phyloP scores from a whole-genome alignment of 2,113 vertebrate genomes.

The Raja brachyura region DNA sequence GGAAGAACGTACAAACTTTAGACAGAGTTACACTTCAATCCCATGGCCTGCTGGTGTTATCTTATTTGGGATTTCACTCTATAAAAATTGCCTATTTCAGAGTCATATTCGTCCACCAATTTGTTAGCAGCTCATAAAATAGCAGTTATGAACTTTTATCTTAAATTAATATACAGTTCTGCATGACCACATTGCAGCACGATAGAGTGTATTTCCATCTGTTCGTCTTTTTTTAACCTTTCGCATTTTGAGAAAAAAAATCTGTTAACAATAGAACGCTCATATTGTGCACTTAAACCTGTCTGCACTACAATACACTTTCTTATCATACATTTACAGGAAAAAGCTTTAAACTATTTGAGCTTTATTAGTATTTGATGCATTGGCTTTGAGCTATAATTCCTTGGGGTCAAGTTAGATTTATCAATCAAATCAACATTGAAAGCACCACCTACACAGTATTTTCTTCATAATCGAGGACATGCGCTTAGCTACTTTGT shows the following conservation, averaged over 20 bases:
- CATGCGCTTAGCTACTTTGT: background rate
- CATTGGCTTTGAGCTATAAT: constrained; percentile 13
- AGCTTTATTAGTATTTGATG: background rate
- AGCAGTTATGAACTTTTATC: background rate
- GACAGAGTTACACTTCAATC: background rate
- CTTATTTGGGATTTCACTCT: background rate
- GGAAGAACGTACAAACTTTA: no score
- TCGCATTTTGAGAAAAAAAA: constrained; percentile 8
- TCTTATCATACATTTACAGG: background rate
- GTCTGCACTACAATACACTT: background rate
- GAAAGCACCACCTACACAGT: background rate
- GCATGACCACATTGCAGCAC: background rate
- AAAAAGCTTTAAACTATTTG: background rate
- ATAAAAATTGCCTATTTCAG: background rate
- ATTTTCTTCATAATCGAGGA: background rate
- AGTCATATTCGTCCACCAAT: background rate
- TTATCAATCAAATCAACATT: constrained; percentile 2
- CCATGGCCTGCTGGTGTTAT: background rate
- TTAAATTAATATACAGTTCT: background rate
- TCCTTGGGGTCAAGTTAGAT: background rate
- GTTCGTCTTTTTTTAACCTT: background rate
- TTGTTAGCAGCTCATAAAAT: background rate
- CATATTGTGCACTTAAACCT: background rate
- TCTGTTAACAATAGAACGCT: background rate
- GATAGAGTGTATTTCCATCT: background rate